A percentile compares a stretch with the other conserved stretches of the same genome.
Evolutionary conservation across 2,797 vertebrate genomes (phyloP).

Genomic region (Catamblyrhynchus diadema): DNA sequence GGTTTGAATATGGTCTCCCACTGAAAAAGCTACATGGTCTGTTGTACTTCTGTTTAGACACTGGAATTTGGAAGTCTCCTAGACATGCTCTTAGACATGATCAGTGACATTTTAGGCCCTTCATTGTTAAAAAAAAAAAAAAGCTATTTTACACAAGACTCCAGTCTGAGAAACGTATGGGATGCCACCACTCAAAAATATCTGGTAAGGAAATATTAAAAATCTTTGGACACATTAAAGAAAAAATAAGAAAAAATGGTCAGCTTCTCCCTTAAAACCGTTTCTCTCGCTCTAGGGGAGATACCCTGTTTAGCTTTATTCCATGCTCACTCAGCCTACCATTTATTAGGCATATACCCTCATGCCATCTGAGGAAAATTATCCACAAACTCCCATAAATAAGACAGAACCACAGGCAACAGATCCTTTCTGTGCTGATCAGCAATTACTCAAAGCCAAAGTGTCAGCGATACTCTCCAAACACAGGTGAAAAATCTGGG

Average conservation of each 20-base stretch:
- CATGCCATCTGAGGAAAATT: not conserved
- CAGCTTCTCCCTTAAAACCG: not conserved
- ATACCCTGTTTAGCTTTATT: not conserved
- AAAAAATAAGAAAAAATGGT: not conserved
- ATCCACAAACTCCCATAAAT: not conserved
- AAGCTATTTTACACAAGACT: not conserved
- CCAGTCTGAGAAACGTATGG: not conserved
- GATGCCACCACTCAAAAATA: not conserved
- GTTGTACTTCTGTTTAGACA: not conserved
- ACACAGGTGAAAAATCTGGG: not conserved
- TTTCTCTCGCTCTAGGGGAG: not conserved
- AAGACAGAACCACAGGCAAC: not conserved
- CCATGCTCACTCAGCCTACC: not conserved
- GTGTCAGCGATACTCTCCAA: not conserved
- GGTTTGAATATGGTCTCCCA: not conserved
- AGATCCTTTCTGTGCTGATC: not conserved
- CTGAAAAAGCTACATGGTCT: not conserved
- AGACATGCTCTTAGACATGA: not conserved
- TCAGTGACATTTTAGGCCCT: not conserved
- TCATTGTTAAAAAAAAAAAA: not conserved
- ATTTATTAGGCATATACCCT: not conserved
- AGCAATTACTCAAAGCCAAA: constrained; percentile 18
- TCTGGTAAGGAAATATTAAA: not conserved
- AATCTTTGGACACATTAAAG: not conserved
- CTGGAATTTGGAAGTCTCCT: not conserved